Base-by-base conservation (phyloP, 2,888 invertebrate species). In the Dolomedes plantarius region DNA sequence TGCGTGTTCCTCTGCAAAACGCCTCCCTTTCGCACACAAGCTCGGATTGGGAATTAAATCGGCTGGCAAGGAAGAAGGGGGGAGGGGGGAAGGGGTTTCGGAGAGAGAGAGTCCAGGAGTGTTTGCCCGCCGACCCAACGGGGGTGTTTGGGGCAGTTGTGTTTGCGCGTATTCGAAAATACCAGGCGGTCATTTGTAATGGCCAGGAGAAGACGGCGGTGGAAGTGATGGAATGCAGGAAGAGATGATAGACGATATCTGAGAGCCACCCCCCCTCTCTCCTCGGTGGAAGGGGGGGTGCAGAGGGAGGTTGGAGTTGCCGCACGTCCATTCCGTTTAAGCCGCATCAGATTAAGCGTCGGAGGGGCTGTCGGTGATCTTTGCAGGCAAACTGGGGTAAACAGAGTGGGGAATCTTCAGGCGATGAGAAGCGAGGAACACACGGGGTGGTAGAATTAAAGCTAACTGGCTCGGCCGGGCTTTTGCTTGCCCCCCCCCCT, bases 231-330 rank as follows among this genome's bases (percentile, higher is more conserved):
- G 68, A 39, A 68, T 36, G 68, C 68, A 68, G 68, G 32, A 67
- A 31, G 28, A 29, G 68, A 68, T 68, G 68, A 68, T 68, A 68
- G 68, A 68, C 68, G 68, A 68, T 68, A 68, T 68, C 68, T 68
- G n/a, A n/a, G 19, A 23, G n/a, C 36, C 7, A n/a, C n/a, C n/a
- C n/a, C n/a, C n/a, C n/a, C n/a, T n/a, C n/a, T n/a, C n/a, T n/a
- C n/a, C n/a, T n/a, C n/a, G n/a, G n/a, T n/a, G n/a, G n/a, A n/a
- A n/a, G n/a, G n/a, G 28, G 31, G 31, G 29, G 29, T 67, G 68
- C 16, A 39, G 31, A 23, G 39, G 68, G 65, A 9, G 13, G 28
- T 65, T 16, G 16, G 16, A 46, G 11, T n/a, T n/a, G 46, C 6
- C 36, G 9, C 6, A 46, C 46, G 46, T 7, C 46, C 46, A 46